phyloP scores from a whole-genome alignment of 1,140 invertebrate species.

The Drosophila pallidifrons region DNA sequence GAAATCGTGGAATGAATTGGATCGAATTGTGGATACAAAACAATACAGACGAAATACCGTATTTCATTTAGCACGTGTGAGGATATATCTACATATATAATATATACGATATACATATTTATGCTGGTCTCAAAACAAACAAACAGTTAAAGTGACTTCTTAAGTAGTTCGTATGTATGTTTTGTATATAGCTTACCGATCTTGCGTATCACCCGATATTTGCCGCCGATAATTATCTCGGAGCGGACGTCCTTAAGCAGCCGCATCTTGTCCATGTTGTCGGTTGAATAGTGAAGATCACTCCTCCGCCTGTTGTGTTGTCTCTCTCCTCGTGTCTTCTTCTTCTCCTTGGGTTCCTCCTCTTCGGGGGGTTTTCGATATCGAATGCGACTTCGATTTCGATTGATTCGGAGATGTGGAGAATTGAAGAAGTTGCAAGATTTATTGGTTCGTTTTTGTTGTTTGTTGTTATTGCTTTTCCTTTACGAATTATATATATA shows the following conservation, averaged over 20 bases:
- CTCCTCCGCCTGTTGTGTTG: slow-evolving; percentile 8
- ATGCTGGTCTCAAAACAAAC: too few relatives aligned
- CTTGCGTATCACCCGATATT: slow-evolving; percentile 98
- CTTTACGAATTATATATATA: neutral
- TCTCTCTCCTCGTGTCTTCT: neutral
- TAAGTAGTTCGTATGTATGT: too few relatives aligned
- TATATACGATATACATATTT: too few relatives aligned
- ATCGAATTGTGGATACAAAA: too few relatives aligned
- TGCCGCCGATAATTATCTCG: slow-evolving; percentile 94
- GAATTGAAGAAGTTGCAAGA: neutral
- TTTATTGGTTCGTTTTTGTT: neutral
- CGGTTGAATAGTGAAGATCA: slow-evolving; percentile 33
- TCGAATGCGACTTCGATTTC: too few relatives aligned
- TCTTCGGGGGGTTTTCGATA: neutral
- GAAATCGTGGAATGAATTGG: too few relatives aligned
- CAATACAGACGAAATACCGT: too few relatives aligned
- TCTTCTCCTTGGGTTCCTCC: neutral
- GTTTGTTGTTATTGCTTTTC: neutral
- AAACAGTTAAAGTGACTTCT: too few relatives aligned
- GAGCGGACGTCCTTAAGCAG: slow-evolving; percentile 80
- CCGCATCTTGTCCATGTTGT: slow-evolving; percentile 80
- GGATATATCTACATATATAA: too few relatives aligned
- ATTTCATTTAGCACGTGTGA: too few relatives aligned
- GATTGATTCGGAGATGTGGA: neutral
- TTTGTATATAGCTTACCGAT: slow-evolving; percentile 88